These are phyloP conservation scores for Prietella phreatophila DNA, from an alignment of 2,113 vertebrate species.

Conservation along the genomic window DNA sequence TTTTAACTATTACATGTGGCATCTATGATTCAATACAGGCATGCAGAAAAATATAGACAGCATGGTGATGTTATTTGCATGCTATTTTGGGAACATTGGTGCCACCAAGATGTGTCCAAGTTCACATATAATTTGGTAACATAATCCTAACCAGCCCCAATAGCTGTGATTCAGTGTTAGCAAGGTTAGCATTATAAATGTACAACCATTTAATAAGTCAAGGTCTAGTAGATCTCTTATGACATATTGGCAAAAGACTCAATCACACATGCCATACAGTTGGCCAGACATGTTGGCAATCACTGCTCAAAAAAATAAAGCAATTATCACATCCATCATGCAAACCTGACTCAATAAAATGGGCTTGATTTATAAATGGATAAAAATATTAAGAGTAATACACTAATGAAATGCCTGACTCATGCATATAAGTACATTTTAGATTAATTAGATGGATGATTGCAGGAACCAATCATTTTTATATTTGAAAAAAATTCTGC, in stretches of 20 bases:
- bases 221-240: not conserved
- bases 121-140: not conserved
- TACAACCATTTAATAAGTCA: constrained; percentile 2
- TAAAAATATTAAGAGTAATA: constrained; percentile 63
- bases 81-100: not conserved
- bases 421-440: constrained; percentile 66
- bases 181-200: not conserved
- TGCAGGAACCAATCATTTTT: constrained; percentile 30
- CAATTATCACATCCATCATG: constrained; percentile 36
- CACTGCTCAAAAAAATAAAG: constrained; percentile 12
- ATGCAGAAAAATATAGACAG: not conserved
- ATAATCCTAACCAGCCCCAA: not conserved
- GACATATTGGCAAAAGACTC: not conserved
- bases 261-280: constrained; percentile 9
- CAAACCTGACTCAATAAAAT: constrained; percentile 12
- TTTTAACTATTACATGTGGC: not conserved
- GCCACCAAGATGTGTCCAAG: too few relatives aligned
- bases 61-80: not conserved
- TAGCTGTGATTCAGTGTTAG: not conserved
- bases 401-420: constrained; percentile 71
- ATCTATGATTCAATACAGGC: not conserved
- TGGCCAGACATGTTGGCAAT: constrained; percentile 15
- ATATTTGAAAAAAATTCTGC: not conserved
- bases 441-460: constrained; percentile 45
- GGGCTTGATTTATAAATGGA: constrained; percentile 42